Evolutionary conservation across 2,797 vertebrate genomes (phyloP).

Genomic region (Betta splendens): DNA sequence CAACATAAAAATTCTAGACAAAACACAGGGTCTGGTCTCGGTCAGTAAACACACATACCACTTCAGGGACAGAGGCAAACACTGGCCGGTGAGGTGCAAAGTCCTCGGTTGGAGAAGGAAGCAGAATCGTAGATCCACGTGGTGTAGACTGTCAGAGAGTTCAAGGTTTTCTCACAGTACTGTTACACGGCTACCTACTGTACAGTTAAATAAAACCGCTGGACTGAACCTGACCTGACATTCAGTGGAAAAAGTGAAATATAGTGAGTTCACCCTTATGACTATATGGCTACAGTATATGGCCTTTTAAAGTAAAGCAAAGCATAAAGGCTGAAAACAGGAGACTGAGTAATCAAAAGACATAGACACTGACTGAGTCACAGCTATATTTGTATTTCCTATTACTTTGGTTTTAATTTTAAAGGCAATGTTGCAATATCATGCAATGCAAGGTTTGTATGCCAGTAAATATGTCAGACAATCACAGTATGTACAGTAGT

Average conservation of each 20-base stretch:
- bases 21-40: slow-evolving; percentile 22
- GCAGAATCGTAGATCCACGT: slow-evolving; percentile 8
- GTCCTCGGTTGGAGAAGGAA: slow-evolving; percentile 65
- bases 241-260: not conserved
- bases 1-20: slow-evolving; percentile 1
- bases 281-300: too few species aligned
- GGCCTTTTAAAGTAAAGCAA: not conserved
- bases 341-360: not conserved
- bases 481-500: too few species aligned
- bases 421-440: not conserved
- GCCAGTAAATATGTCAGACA: not conserved
- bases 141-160: not conserved
- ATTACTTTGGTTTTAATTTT: not conserved
- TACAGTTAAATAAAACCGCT: slow-evolving; percentile 7
- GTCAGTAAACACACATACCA: slow-evolving; percentile 43
- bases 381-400: not conserved
- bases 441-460: not conserved
- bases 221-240: slow-evolving; percentile 5
- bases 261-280: not conserved
- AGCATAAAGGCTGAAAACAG: not conserved
- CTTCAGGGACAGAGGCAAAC: slow-evolving; percentile 48
- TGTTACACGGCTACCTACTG: slow-evolving; percentile 31
- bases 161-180: not conserved
- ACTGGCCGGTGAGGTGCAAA: slow-evolving; percentile 59
- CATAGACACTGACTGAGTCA: not conserved